Evolutionary conservation across 2,113 vertebrate species (phyloP).

Genomic region (Onychorhynchus coronatus): DNA sequence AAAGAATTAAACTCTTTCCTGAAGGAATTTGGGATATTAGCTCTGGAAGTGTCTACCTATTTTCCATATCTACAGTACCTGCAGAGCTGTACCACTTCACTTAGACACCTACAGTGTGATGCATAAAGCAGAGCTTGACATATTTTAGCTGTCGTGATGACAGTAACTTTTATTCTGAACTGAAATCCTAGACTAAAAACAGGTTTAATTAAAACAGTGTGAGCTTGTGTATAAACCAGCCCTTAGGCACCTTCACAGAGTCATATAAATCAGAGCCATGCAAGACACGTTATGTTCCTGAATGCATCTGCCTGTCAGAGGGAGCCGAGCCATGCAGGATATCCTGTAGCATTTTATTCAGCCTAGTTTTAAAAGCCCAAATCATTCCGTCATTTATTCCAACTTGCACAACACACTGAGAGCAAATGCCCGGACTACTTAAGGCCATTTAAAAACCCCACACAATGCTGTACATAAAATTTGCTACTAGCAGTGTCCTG

Average conservation of each 20-base stretch:
- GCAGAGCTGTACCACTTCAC: background rate
- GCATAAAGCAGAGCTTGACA: background rate
- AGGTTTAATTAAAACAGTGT: slow-evolving; percentile 65
- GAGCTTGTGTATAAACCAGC: slow-evolving; percentile 52
- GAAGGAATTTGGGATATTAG: background rate
- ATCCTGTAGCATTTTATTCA: slow-evolving; percentile 41
- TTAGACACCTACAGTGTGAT: background rate
- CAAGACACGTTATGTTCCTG: slow-evolving; percentile 7
- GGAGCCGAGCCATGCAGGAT: slow-evolving; percentile 45
- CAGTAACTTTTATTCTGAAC: slow-evolving; percentile 28
- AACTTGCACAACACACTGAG: background rate
- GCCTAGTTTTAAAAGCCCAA: slow-evolving; percentile 41
- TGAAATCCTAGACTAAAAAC: slow-evolving; percentile 36
- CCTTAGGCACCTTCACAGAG: slow-evolving; percentile 48
- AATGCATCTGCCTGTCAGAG: slow-evolving; percentile 59
- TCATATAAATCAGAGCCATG: slow-evolving; percentile 32
- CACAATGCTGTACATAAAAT: background rate
- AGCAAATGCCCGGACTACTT: slow-evolving; percentile 41
- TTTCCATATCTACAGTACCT: background rate
- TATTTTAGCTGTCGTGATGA: slow-evolving; percentile 27
- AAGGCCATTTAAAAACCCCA: slow-evolving; percentile 36
- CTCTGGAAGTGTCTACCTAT: background rate
- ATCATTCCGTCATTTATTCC: slow-evolving; percentile 62
- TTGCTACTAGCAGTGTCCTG: slow-evolving; percentile 5
- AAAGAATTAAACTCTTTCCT: background rate